phyloP scores from a whole-genome alignment of 2,888 invertebrate genomes.

The Ichneumon xanthorius region DNA sequence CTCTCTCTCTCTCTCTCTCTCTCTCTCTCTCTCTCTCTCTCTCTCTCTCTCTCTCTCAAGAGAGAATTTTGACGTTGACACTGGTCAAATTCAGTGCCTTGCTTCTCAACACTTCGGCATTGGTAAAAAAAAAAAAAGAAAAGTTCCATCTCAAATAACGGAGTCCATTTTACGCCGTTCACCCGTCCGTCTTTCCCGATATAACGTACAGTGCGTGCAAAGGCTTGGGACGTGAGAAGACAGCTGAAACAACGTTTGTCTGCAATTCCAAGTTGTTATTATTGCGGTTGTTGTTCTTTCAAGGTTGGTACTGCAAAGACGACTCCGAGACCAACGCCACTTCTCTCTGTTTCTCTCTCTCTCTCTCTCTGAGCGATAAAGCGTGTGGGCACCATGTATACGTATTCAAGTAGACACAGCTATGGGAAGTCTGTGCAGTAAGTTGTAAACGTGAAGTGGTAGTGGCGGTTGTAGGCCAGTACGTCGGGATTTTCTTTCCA shows the following conservation, averaged over 20 bases:
- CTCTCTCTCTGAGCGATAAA: not conserved
- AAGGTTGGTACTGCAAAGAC: not conserved
- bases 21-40: too few species aligned
- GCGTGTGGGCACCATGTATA: not conserved
- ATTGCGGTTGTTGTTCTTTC: not conserved
- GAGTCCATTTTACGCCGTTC: too few species aligned
- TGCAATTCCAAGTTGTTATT: slow-evolving; percentile 6
- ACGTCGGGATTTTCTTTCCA: not conserved
- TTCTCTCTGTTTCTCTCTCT: not conserved
- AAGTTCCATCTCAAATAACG: too few species aligned
- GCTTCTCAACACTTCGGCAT: not conserved
- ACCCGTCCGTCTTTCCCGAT: not conserved
- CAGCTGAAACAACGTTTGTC: slow-evolving; percentile 3
- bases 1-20: too few species aligned
- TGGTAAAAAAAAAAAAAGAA: not conserved
- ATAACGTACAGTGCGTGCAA: not conserved
- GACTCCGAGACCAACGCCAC: not conserved
- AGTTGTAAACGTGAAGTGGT: not conserved
- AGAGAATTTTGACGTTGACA: not conserved
- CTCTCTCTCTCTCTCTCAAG: too few species aligned
- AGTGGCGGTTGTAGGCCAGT: not conserved
- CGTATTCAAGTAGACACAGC: not conserved
- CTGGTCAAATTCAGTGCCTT: not conserved
- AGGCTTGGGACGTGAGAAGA: not conserved
- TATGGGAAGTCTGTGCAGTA: not conserved